Conservation (phyloP, 2,888 invertebrate species). For the Lasioglossum marginatum region DNA sequence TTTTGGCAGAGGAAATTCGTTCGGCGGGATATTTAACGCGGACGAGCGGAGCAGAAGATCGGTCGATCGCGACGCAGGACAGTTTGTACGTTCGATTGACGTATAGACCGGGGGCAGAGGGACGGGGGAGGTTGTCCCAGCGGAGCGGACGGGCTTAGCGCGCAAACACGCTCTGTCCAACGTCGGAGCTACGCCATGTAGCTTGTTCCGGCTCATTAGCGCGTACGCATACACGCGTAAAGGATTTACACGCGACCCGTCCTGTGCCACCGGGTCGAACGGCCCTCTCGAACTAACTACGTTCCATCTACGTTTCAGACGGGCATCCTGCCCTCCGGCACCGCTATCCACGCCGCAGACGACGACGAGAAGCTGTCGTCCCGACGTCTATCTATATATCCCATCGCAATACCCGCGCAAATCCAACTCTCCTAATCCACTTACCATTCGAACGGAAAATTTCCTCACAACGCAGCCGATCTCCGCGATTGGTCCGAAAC, state of each 20-base stretch:
- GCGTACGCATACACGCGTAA: constrained; percentile 76
- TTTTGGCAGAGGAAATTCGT: constrained; percentile 2
- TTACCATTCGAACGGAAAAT: not conserved
- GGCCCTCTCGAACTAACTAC: constrained; percentile 7
- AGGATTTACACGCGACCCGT: constrained; percentile 75
- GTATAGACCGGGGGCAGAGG: constrained; percentile 36
- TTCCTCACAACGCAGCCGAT: not conserved
- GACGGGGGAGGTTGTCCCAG: constrained; percentile 61
- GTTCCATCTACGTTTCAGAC: constrained; percentile 51
- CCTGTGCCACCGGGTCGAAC: constrained; percentile 23
- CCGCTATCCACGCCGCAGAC: not conserved
- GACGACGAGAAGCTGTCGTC: constrained; percentile 19
- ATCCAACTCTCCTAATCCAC: constrained; percentile 2
- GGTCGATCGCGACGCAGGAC: constrained; percentile 14
- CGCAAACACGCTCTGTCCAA: constrained; percentile 70
- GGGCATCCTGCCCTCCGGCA: constrained; percentile 2
- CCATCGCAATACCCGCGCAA: not conserved
- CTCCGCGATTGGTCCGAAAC: not conserved
- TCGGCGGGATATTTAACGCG: constrained; percentile 14
- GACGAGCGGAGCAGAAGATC: not conserved
- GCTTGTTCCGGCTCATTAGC: constrained; percentile 80
- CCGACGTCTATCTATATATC: not conserved
- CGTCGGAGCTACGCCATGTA: constrained; percentile 66
- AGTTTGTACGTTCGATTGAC: constrained; percentile 60
- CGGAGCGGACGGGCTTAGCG: constrained; percentile 69